Evolutionary conservation across 2,113 vertebrate species (phyloP).

Genomic region (Sclerurus mexicanus): DNA sequence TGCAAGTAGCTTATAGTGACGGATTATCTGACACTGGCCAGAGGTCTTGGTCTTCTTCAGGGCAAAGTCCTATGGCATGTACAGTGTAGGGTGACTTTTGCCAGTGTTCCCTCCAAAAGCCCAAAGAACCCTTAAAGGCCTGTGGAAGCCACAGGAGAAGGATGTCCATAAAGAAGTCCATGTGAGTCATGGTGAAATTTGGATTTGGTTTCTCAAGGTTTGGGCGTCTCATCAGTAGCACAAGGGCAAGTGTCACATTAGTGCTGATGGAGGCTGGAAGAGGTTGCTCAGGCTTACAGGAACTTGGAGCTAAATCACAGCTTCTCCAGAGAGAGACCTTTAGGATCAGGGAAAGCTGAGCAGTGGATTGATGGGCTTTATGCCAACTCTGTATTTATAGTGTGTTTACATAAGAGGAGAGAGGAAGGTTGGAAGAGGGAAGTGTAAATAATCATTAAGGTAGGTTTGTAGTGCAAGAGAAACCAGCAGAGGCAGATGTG

Average conservation of each 20-base stretch:
- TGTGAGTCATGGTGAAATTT: neutral
- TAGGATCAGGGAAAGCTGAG: neutral
- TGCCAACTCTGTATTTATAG: slow-evolving; percentile 44
- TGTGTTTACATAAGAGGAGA: slow-evolving; percentile 20
- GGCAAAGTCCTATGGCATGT: slow-evolving; percentile 60
- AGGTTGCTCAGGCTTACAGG: slow-evolving; percentile 55
- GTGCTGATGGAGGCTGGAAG: slow-evolving; percentile 53
- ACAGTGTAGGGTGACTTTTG: slow-evolving; percentile 41
- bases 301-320: slow-evolving; percentile 52
- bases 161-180: neutral
- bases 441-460: slow-evolving; percentile 39
- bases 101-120: slow-evolving; percentile 38
- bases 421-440: slow-evolving; percentile 13
- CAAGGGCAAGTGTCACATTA: slow-evolving; percentile 42
- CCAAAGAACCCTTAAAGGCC: slow-evolving; percentile 7
- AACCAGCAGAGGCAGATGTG: neutral
- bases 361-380: slow-evolving; percentile 12
- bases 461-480: neutral
- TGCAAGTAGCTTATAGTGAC: slow-evolving; percentile 84
- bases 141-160: neutral
- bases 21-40: slow-evolving; percentile 83
- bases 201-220: slow-evolving; percentile 8
- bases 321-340: slow-evolving; percentile 44
- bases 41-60: slow-evolving; percentile 75
- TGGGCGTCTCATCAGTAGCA: neutral